These are phyloP conservation scores for Semicossyphus pulcher DNA, from an alignment of 2,113 vertebrate species.

Conservation along the genomic window DNA sequence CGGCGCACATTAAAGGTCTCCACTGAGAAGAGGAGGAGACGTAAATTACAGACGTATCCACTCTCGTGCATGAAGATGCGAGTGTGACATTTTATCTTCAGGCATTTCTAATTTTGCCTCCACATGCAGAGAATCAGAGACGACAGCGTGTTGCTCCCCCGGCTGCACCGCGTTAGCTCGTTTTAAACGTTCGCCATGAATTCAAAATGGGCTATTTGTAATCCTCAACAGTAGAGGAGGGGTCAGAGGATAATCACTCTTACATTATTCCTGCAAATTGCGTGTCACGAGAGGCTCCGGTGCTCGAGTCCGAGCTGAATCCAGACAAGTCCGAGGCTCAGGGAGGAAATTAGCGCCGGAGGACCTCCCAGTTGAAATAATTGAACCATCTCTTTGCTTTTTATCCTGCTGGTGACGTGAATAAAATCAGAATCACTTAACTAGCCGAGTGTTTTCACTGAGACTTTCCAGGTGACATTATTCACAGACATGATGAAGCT, in stretches of 20 bases:
- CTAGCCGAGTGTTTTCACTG: not conserved
- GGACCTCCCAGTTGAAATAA: constrained; percentile 8
- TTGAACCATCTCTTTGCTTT: not conserved
- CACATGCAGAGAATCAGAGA: not conserved
- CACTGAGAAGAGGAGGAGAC: not conserved
- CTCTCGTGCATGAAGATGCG: not conserved
- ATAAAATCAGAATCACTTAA: not conserved
- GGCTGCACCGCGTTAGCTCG: not conserved
- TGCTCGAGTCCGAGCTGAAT: constrained; percentile 8
- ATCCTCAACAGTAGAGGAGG: constrained; percentile 9
- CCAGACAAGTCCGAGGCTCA: not conserved
- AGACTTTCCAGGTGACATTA: no score
- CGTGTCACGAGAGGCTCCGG: not conserved
- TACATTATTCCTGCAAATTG: constrained; percentile 46
- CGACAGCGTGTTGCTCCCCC: not conserved
- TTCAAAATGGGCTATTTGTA: constrained; percentile 32
- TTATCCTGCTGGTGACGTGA: not conserved
- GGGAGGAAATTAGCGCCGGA: constrained; percentile 4
- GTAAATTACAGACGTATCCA: constrained; percentile 15
- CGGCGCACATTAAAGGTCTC: not conserved
- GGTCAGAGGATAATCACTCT: constrained; percentile 36
- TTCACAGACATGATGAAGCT: no score
- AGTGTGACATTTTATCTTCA: constrained; percentile 16
- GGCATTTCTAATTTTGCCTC: not conserved
- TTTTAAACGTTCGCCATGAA: not conserved